Evolutionary conservation across 1,140 invertebrate genomes (phyloP), one percentile per base, ranked within the genome.

Genomic region (Papilio helenus): DNA sequence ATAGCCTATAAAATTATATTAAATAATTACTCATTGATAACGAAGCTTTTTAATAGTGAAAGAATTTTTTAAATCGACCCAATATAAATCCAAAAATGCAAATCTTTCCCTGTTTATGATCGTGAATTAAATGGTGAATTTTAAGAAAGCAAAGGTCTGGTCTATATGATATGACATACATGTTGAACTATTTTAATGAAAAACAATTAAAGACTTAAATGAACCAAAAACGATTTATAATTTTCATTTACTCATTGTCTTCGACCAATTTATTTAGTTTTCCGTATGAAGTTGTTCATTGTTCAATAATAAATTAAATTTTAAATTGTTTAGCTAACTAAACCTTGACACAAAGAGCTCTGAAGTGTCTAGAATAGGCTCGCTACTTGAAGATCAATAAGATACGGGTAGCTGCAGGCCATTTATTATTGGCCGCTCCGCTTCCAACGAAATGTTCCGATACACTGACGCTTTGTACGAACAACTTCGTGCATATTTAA

Each of bases 261-360:
- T 8, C 14, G 12, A 3, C 8, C 7, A 55, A 55, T 55, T 55
- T 55, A 3, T 55, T 55, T 18, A 55, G n/a, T n/a, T 10, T 46
- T 46, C 14, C 44, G 51, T 55, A 20, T 18, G 3, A 61, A n/a
- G n/a, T n/a, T 7, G 10, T 68, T 68, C 14, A 16, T 16, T 14
- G 61, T 68, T 29, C 61, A 65, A 65, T 68, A 68, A 29, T 68
- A 34, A 68, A 68, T 23, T 10, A 26, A 26, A 18, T 29, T 26
- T 18, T 16, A 68, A 68, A 68, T 14, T 61, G 23, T 68, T 68
- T 34, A 68, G 12, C 61, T 68, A 26, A 65, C 61, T 29, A 68
- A 68, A 68, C 61, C 61, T 68, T 68, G 61, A 68, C 61, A 68
- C 61, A 68, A 68, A 68, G 61, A 68, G 26, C 26, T 68, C 61